Evolutionary conservation across 1,140 invertebrate genomes (phyloP).

Genomic region (Apolygus lucorum): DNA sequence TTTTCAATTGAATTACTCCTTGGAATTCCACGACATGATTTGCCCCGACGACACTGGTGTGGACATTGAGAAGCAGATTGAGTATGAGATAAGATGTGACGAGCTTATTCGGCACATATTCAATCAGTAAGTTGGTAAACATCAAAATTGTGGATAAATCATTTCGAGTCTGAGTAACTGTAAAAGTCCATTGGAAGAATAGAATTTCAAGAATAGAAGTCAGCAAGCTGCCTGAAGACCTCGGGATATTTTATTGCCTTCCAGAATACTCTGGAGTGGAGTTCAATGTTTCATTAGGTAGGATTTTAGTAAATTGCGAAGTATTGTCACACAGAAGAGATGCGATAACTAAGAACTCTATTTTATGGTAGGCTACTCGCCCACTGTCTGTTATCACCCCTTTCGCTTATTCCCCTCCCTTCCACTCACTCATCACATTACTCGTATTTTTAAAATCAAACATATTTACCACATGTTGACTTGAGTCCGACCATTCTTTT

Average conservation of each 20-base stretch:
- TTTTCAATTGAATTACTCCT: no score
- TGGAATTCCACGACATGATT: no score
- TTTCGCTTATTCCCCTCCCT: no score
- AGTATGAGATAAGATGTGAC: not conserved
- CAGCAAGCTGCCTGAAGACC: not conserved
- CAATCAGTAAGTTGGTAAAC: not conserved
- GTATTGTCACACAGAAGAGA: no score
- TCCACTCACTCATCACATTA: no score
- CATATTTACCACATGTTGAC: no score
- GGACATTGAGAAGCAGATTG: not conserved
- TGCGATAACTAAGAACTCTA: no score
- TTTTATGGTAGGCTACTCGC: no score
- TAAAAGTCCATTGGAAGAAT: not conserved
- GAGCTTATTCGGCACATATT: not conserved
- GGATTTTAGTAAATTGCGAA: not conserved
- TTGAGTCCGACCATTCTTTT: no score
- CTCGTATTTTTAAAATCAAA: no score
- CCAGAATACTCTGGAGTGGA: not conserved
- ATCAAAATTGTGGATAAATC: not conserved
- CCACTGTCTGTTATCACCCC: no score
- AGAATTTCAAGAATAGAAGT: no score
- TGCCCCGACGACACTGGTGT: not conserved
- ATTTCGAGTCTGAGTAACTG: not conserved
- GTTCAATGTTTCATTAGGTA: not conserved
- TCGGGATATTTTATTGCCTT: not conserved